These are phyloP conservation scores for Opisthograptis luteolata DNA, from an alignment of 2,888 invertebrate species.

Conservation along the genomic window DNA sequence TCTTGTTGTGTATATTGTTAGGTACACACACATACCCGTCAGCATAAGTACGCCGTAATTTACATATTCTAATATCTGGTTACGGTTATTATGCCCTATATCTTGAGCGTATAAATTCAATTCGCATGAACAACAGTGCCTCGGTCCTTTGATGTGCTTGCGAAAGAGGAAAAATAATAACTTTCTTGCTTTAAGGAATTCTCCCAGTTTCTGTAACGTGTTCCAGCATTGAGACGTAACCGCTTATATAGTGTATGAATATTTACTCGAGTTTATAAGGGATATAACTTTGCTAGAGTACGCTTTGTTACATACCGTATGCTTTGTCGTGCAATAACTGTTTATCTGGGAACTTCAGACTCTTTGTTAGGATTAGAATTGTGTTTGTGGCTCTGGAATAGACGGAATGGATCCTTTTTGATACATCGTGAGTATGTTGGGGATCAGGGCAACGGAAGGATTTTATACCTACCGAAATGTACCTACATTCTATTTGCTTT, in stretches of 20 bases:
- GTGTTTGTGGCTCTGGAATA: too few relatives aligned
- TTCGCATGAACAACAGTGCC: constrained; percentile 28
- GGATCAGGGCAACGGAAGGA: too few relatives aligned
- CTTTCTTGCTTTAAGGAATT: constrained; percentile 18
- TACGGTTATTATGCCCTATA: constrained; percentile 21
- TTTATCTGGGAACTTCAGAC: constrained; percentile 10
- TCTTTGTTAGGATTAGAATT: not conserved
- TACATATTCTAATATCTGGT: constrained; percentile 23
- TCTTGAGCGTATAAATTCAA: constrained; percentile 28
- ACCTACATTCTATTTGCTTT: too few relatives aligned
- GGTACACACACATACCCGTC: not conserved
- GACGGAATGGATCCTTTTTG: too few relatives aligned
- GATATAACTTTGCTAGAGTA: constrained; percentile 13
- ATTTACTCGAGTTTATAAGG: constrained; percentile 16
- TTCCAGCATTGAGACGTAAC: constrained; percentile 15
- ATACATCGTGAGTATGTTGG: too few relatives aligned
- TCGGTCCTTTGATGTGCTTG: constrained; percentile 29
- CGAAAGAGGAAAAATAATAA: constrained; percentile 29
- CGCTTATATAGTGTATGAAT: constrained; percentile 20
- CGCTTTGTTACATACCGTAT: constrained; percentile 10
- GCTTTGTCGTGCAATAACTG: not conserved
- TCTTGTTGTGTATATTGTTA: too few relatives aligned
- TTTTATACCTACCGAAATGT: too few relatives aligned
- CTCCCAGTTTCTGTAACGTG: constrained; percentile 6
- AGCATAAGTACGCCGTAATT: not conserved